Evolutionary conservation across 2,113 vertebrate genomes (phyloP).

Genomic region (Rhinolophus sinicus): DNA sequence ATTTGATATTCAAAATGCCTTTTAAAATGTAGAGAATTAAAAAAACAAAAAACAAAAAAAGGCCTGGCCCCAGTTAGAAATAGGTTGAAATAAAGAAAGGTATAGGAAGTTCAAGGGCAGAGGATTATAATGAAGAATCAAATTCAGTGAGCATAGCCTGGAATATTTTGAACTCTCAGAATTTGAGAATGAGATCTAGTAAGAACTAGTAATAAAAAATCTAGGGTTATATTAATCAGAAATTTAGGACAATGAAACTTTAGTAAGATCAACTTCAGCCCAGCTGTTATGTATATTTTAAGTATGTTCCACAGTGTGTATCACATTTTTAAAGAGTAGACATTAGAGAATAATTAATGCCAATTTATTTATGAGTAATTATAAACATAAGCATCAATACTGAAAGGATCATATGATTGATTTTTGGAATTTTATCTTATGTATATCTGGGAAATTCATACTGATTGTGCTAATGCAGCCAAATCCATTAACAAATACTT

Average conservation of each 20-base stretch:
- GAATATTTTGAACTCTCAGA: background rate
- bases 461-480: background rate
- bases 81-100: background rate
- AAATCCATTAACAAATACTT: background rate
- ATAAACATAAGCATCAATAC: background rate
- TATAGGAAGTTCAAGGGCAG: background rate
- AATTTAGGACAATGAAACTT: background rate
- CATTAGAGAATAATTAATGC: background rate
- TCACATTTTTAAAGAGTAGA: constrained; percentile 11
- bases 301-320: background rate
- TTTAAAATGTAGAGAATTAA: background rate
- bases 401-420: background rate
- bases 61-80: background rate
- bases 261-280: background rate
- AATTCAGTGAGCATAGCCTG: background rate
- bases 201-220: background rate
- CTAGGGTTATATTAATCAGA: background rate
- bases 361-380: constrained; percentile 44
- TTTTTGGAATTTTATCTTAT: background rate
- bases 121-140: background rate
- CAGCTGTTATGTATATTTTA: background rate
- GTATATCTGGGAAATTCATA: background rate
- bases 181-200: background rate
- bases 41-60: background rate
- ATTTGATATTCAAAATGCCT: constrained; percentile 45